These are phyloP conservation scores for Platyscapa corneri DNA, from an alignment of 1,140 invertebrate species.

Conservation along the genomic window DNA sequence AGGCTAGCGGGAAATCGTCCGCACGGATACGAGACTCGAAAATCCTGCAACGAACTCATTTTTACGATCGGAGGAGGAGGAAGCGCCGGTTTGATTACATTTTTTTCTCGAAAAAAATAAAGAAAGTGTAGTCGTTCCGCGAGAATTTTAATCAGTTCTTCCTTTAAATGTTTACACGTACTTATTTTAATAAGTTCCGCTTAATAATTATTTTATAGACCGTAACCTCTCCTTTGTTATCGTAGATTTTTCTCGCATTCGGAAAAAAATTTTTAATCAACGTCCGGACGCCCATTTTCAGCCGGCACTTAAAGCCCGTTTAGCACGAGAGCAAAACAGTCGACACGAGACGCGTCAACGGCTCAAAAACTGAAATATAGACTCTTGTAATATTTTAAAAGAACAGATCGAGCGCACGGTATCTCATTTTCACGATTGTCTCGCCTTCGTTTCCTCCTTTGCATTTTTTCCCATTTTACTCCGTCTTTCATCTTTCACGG, in stretches of 20 bases:
- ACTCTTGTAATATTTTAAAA: neutral
- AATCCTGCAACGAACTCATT: neutral
- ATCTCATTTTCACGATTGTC: neutral
- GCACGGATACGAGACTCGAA: no score
- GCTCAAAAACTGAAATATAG: no score
- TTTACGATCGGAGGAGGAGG: neutral
- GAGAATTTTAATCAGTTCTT: neutral
- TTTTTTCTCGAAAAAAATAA: neutral
- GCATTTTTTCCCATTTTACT: constrained; percentile 30
- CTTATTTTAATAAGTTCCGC: neutral
- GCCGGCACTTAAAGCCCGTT: no score
- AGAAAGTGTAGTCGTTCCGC: neutral
- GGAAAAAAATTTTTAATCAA: no score
- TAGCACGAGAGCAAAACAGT: no score
- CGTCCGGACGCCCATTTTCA: no score
- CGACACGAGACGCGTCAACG: no score
- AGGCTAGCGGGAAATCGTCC: neutral
- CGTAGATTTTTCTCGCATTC: no score
- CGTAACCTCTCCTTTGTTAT: no score
- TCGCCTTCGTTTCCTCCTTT: constrained; percentile 42
- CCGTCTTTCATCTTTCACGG: constrained; percentile 54
- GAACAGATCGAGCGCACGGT: neutral
- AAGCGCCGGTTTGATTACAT: no score
- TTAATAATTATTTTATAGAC: neutral
- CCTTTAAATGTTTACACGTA: no score